These are phyloP conservation scores for Gymnogyps californianus DNA, from an alignment of 2,113 vertebrate genomes.

Conservation along the genomic window DNA sequence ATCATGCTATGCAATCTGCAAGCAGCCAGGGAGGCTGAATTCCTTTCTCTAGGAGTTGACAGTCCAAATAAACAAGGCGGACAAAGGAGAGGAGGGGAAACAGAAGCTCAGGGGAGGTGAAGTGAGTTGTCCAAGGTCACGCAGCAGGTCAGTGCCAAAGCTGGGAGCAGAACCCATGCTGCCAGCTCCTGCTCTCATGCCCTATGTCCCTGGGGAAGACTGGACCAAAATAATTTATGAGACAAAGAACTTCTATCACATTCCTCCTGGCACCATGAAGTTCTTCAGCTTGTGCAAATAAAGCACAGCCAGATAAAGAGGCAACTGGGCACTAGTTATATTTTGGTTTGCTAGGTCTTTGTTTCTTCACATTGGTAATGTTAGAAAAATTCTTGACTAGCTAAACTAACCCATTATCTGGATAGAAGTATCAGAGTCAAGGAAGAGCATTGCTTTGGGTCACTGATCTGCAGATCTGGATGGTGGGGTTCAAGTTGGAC, in stretches of 20 bases:
- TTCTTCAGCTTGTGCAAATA: slow-evolving; percentile 48
- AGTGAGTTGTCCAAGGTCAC: slow-evolving; percentile 56
- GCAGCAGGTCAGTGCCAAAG: slow-evolving; percentile 56
- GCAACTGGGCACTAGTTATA: not conserved
- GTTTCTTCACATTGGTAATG: not conserved
- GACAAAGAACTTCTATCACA: slow-evolving; percentile 45
- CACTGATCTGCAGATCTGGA: not conserved
- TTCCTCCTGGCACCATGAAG: not conserved
- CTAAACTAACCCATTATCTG: not conserved
- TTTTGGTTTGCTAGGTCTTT: slow-evolving; percentile 23
- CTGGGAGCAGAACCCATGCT: slow-evolving; percentile 41
- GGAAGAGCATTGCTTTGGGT: not conserved
- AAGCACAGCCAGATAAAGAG: slow-evolving; percentile 33
- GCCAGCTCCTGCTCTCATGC: slow-evolving; percentile 31
- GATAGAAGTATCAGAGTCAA: not conserved
- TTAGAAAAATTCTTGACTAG: not conserved
- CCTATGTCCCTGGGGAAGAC: not conserved
- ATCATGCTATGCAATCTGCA: slow-evolving; percentile 13
- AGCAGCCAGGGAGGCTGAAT: slow-evolving; percentile 51
- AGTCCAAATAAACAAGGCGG: slow-evolving; percentile 64
- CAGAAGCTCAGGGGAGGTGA: slow-evolving; percentile 62
- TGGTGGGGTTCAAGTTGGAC: not conserved
- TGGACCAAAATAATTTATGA: slow-evolving; percentile 41
- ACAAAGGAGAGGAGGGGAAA: slow-evolving; percentile 58
- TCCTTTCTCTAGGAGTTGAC: slow-evolving; percentile 53